phyloP scores from a whole-genome alignment of 2,888 invertebrate genomes.

The Yponomeuta cagnagella region DNA sequence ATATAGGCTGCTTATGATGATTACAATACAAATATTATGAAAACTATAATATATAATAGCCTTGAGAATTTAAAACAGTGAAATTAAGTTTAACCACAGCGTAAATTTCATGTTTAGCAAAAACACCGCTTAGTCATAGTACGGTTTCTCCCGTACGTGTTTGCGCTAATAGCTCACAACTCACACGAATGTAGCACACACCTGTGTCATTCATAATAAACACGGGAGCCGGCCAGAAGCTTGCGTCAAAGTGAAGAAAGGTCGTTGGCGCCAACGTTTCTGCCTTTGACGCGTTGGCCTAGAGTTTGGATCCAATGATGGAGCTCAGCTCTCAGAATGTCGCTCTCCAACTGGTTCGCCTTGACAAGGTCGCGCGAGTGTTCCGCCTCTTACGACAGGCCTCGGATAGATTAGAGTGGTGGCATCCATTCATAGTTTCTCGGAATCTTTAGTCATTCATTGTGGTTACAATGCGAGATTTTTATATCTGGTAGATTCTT shows the following conservation, averaged over 20 bases:
- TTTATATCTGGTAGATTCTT: not conserved
- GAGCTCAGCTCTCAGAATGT: not conserved
- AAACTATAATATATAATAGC: no score
- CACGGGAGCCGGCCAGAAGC: not conserved
- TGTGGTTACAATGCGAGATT: not conserved
- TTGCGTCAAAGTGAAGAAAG: not conserved
- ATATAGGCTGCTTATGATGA: no score
- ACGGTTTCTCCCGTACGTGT: not conserved
- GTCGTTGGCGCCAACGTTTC: not conserved
- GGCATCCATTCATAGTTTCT: not conserved
- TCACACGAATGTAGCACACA: not conserved
- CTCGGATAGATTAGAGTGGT: not conserved
- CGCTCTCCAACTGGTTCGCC: constrained; percentile 1
- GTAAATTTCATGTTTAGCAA: no score
- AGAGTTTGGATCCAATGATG: not conserved
- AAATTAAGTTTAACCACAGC: no score
- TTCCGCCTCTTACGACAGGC: not conserved
- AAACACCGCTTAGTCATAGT: not conserved
- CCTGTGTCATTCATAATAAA: constrained; percentile 3
- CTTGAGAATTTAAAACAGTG: no score
- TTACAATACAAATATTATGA: no score
- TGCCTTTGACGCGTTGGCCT: not conserved
- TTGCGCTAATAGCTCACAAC: not conserved
- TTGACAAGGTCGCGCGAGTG: constrained; percentile 5
- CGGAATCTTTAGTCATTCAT: not conserved